These are phyloP conservation scores for Eueremaeus valkanovi DNA, from an alignment of 2,888 invertebrate genomes.

Conservation along the genomic window DNA sequence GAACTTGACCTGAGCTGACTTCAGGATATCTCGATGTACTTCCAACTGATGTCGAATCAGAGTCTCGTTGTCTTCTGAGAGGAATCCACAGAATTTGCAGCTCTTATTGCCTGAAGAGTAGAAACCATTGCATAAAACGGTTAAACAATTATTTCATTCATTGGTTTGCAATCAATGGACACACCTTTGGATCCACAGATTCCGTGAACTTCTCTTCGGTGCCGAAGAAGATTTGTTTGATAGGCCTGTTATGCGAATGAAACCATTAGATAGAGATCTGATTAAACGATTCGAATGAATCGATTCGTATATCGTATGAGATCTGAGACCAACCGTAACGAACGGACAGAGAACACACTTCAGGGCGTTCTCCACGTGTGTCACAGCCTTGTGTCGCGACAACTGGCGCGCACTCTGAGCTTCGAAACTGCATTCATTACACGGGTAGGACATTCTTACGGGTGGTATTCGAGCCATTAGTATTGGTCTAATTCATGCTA, in stretches of 20 bases:
- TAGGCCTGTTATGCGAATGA: constrained; percentile 41
- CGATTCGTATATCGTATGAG: too few relatives aligned
- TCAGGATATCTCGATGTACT: constrained; percentile 51
- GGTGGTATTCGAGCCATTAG: constrained; percentile 17
- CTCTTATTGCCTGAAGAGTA: constrained; percentile 39
- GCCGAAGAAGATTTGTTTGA: constrained; percentile 47
- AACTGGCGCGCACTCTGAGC: constrained; percentile 39
- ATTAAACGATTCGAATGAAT: too few relatives aligned
- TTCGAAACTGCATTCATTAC: constrained; percentile 37
- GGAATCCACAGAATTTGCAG: constrained; percentile 59
- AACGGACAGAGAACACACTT: constrained; percentile 48
- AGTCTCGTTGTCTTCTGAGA: constrained; percentile 60
- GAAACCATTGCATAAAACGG: neutral
- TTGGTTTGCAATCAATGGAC: neutral
- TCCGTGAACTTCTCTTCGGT: constrained; percentile 47
- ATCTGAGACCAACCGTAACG: constrained; percentile 43
- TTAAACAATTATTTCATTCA: neutral
- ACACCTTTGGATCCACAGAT: constrained; percentile 42
- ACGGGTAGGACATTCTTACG: constrained; percentile 31
- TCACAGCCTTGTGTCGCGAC: constrained; percentile 39
- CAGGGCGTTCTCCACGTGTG: constrained; percentile 42
- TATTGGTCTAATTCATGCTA: constrained; percentile 23
- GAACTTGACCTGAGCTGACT: constrained; percentile 41
- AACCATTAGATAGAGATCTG: too few relatives aligned
- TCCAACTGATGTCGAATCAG: constrained; percentile 58